Percentiles rank a stretch among this genome's conserved stretches.
These are phyloP conservation scores for Drosophila prosaltans DNA, from an alignment of 1,140 invertebrate genomes.

Conservation along the genomic window DNA sequence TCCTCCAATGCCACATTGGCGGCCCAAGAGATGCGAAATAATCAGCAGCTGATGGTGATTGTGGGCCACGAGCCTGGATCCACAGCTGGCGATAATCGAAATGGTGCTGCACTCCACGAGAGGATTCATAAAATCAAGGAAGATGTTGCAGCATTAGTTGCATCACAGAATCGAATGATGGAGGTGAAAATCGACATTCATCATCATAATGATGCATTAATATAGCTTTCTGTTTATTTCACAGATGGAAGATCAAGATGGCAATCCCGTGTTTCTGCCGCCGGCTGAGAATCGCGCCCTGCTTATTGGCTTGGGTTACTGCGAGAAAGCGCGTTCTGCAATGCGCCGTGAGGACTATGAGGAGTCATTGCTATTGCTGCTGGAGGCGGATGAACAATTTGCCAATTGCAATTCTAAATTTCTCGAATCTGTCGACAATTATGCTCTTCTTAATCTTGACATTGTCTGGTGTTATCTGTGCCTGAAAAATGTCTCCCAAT, in stretches of 20 bases:
- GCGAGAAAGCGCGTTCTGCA: constrained; percentile 89
- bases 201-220: not conserved
- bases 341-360: constrained; percentile 87
- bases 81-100: constrained; percentile 46
- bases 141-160: constrained; percentile 70
- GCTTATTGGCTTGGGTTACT: constrained; percentile 89
- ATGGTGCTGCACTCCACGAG: constrained; percentile 64
- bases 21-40: constrained; percentile 87
- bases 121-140: constrained; percentile 68
- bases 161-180: constrained; percentile 63
- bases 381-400: constrained; percentile 91
- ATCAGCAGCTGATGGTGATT: constrained; percentile 86
- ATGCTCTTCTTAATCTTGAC: constrained; percentile 91
- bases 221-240: constrained; percentile 14
- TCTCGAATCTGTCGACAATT: constrained; percentile 90
- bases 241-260: constrained; percentile 90
- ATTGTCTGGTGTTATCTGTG: constrained; percentile 93
- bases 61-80: constrained; percentile 83
- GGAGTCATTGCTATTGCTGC: constrained; percentile 87
- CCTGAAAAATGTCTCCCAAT: constrained; percentile 87
- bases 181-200: constrained; percentile 41
- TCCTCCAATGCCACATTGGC: constrained; percentile 84
- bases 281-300: constrained; percentile 87
- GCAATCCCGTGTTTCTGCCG: constrained; percentile 88
- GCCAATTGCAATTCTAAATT: constrained; percentile 88